Percentiles rank a stretch among this genome's conserved stretches.
These are phyloP conservation scores for Damaliscus lunatus DNA, from an alignment of 2,113 vertebrate genomes.

Conservation along the genomic window DNA sequence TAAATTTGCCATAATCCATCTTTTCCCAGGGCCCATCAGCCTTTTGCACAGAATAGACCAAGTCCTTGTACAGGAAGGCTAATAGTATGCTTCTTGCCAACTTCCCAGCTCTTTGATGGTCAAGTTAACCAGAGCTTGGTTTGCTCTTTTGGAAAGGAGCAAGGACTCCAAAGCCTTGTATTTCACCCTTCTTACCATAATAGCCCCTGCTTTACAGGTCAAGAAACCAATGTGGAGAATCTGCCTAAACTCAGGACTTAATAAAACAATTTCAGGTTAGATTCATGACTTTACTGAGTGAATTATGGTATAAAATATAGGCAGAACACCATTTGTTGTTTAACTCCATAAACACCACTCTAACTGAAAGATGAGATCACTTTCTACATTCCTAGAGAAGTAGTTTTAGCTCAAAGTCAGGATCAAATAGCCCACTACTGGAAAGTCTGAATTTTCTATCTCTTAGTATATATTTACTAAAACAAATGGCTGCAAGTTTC, in stretches of 20 bases:
- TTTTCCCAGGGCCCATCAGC: background rate
- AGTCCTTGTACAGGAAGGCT: background rate
- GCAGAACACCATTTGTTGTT: background rate
- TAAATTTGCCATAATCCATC: background rate
- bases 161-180: background rate
- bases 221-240: background rate
- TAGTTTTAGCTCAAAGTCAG: background rate
- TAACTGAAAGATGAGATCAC: background rate
- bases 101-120: background rate
- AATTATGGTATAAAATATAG: background rate
- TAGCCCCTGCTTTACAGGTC: background rate
- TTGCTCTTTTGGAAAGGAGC: background rate
- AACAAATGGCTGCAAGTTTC: background rate
- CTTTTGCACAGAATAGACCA: background rate
- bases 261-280: background rate
- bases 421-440: background rate
- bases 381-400: background rate
- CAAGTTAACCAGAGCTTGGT: background rate
- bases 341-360: background rate
- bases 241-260: background rate
- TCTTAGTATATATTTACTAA: background rate
- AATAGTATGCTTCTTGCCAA: background rate
- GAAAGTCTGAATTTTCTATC: background rate
- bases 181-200: background rate
- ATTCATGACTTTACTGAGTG: background rate